Evolutionary conservation across 2,113 vertebrate genomes (phyloP).

Genomic region (Maccullochella peelii): DNA sequence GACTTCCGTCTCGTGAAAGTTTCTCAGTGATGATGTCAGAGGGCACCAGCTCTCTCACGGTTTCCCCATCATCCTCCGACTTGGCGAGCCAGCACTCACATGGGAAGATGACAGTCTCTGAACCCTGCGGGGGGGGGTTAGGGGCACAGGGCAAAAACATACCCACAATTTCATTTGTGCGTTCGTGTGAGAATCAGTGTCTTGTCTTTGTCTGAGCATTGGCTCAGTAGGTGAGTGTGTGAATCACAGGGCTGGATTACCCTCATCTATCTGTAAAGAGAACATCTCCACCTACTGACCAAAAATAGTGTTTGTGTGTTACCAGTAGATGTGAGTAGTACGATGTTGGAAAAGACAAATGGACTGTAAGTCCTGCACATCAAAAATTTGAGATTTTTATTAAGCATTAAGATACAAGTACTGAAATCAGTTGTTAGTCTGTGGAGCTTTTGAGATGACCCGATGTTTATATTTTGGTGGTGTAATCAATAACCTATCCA

Average conservation of each 20-base stretch:
- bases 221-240: neutral
- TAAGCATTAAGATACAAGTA: neutral
- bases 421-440: neutral
- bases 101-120: constrained; percentile 93
- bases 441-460: too few relatives aligned
- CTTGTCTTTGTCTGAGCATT: neutral
- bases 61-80: constrained; percentile 95
- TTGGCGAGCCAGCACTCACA: constrained; percentile 95
- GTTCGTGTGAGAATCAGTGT: constrained; percentile 7
- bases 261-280: constrained; percentile 24
- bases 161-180: neutral
- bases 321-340: neutral
- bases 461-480: too few relatives aligned
- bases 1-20: constrained; percentile 90
- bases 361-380: neutral
- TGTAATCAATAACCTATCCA: neutral
- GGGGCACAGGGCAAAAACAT: constrained; percentile 7
- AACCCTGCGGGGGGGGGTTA: constrained; percentile 84
- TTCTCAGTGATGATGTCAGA: constrained; percentile 96
- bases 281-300: constrained; percentile 72
- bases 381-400: neutral
- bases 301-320: constrained; percentile 8
- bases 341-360: neutral
- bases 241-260: neutral
- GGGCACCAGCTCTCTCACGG: constrained; percentile 92